These are phyloP conservation scores for Neodiprion lecontei DNA, from an alignment of 1,140 invertebrate genomes.

Conservation along the genomic window DNA sequence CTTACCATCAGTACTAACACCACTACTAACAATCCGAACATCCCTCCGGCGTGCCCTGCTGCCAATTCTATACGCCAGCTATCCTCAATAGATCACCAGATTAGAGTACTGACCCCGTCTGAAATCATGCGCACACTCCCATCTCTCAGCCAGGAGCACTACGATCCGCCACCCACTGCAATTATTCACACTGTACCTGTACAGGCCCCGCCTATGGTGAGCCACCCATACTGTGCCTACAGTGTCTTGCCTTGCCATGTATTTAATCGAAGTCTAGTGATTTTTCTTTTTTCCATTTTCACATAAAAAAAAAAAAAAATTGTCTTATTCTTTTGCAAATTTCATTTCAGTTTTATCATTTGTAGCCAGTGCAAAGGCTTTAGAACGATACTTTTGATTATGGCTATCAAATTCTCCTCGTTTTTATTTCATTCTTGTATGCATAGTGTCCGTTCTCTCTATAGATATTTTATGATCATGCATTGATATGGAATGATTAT, in stretches of 20 bases:
- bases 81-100: constrained; percentile 74
- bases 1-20: constrained; percentile 45
- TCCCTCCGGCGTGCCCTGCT: constrained; percentile 43
- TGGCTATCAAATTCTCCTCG: not conserved
- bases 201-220: constrained; percentile 67
- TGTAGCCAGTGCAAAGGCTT: not conserved
- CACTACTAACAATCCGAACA: constrained; percentile 43
- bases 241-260: constrained; percentile 56
- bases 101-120: constrained; percentile 83
- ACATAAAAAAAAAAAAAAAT: constrained; percentile 38
- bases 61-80: constrained; percentile 52
- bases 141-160: constrained; percentile 76
- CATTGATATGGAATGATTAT: no score
- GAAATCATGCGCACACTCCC: constrained; percentile 88
- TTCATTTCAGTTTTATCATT: constrained; percentile 5
- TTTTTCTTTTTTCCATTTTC: constrained; percentile 50
- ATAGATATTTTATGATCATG: no score
- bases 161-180: constrained; percentile 67
- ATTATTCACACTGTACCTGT: constrained; percentile 64
- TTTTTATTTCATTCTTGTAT: no score
- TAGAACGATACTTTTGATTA: not conserved
- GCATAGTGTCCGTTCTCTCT: no score
- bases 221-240: constrained; percentile 61
- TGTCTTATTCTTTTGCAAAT: constrained; percentile 9
- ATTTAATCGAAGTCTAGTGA: constrained; percentile 50